Percentiles rank a stretch among this genome's conserved stretches.
Evolutionary conservation across 2,797 vertebrate species (phyloP).

Genomic region (Amblyraja radiata): DNA sequence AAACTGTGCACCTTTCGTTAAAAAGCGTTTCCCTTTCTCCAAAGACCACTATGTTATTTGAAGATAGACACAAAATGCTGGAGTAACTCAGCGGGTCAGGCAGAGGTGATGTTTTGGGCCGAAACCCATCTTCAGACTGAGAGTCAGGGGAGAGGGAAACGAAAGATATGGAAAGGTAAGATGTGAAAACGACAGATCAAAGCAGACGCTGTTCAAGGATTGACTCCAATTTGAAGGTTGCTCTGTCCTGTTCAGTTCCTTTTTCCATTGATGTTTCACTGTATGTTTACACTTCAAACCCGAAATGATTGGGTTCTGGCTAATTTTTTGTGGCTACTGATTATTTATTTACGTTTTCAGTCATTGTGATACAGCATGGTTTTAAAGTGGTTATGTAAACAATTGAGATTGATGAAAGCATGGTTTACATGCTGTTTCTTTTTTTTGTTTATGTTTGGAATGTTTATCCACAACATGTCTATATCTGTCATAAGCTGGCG

Average conservation of each 20-base stretch:
- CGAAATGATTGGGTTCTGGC: background rate
- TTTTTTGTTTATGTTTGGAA: too few relatives aligned
- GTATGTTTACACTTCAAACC: background rate
- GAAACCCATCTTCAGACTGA: too few relatives aligned
- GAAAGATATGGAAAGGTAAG: too few relatives aligned
- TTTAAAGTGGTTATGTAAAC: background rate
- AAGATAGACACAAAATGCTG: too few relatives aligned
- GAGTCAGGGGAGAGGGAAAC: too few relatives aligned
- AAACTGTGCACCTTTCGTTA: background rate
- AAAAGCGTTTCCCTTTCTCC: background rate
- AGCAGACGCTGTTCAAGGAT: too few relatives aligned
- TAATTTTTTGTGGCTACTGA: background rate
- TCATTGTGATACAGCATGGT: background rate
- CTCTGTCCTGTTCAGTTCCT: background rate
- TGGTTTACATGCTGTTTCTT: background rate
- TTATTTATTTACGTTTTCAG: background rate
- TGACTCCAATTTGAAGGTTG: background rate
- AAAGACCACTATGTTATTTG: background rate
- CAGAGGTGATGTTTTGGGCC: too few relatives aligned
- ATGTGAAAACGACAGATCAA: too few relatives aligned
- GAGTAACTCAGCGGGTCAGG: too few relatives aligned
- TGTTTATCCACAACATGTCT: too few relatives aligned
- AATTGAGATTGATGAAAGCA: background rate
- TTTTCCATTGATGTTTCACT: background rate
- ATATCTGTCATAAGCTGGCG: too few relatives aligned